phyloP scores from a whole-genome alignment of 2,888 invertebrate species.

The Drosophila prostipennis region DNA sequence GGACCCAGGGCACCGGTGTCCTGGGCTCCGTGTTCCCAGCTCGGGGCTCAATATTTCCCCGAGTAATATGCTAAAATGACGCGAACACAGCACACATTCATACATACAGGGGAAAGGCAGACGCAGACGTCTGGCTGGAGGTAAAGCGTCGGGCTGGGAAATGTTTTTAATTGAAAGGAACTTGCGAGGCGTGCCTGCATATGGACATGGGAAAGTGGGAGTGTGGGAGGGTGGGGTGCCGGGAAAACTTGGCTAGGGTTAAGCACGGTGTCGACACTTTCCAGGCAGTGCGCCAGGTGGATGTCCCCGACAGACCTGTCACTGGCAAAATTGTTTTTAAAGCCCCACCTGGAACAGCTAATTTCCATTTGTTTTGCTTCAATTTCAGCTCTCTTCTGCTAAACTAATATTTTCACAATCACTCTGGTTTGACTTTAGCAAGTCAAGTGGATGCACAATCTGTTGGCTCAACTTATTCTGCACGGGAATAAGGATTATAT shows the following conservation, averaged over 20 bases:
- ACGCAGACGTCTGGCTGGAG: constrained; percentile 39
- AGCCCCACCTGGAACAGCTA: constrained; percentile 37
- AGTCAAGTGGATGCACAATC: constrained; percentile 11
- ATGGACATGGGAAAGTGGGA: constrained; percentile 3
- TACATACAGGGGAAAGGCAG: constrained; percentile 6
- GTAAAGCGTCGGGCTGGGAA: constrained; percentile 46
- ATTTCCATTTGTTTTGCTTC: constrained; percentile 33
- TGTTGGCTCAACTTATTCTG: background rate
- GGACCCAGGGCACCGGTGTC: constrained; percentile 8
- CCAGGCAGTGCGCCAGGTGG: constrained; percentile 30
- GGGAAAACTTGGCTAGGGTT: constrained; percentile 25
- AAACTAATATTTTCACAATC: constrained; percentile 26
- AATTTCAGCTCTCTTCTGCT: constrained; percentile 1
- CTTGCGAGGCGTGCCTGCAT: constrained; percentile 45
- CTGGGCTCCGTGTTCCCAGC: constrained; percentile 26
- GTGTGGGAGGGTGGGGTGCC: background rate
- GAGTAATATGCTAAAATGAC: constrained; percentile 52
- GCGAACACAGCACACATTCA: constrained; percentile 29
- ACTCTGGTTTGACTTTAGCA: constrained; percentile 3
- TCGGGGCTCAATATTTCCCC: constrained; percentile 49
- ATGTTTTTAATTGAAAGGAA: constrained; percentile 53
- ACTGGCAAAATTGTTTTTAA: constrained; percentile 32
- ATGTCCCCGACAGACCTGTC: constrained; percentile 26
- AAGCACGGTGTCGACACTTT: constrained; percentile 33
- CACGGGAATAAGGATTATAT: background rate